Evolutionary conservation across 2,113 vertebrate species (phyloP).

Genomic region (Takifugu flavidus): DNA sequence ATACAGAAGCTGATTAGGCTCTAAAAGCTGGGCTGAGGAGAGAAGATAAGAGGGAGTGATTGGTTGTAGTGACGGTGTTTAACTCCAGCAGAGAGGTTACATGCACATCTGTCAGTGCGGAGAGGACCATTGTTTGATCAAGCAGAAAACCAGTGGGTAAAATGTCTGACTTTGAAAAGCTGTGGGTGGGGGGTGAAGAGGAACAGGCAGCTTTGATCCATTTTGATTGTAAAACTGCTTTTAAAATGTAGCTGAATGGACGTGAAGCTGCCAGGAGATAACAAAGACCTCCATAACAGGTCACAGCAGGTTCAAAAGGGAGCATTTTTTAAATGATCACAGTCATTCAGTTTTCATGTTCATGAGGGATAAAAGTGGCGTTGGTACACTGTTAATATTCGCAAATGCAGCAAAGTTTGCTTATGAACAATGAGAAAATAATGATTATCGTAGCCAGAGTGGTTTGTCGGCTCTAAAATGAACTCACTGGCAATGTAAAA

Average conservation of each 20-base stretch:
- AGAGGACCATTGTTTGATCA: constrained; percentile 31
- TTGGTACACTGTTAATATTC: too few relatives aligned
- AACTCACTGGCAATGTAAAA: too few relatives aligned
- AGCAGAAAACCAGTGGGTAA: constrained; percentile 21
- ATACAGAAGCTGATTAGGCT: constrained; percentile 47
- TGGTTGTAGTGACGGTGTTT: constrained; percentile 48
- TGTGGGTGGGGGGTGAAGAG: too few relatives aligned
- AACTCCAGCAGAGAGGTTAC: constrained; percentile 32
- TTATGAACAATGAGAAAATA: too few relatives aligned
- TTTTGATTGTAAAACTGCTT: not conserved
- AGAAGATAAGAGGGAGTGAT: constrained; percentile 48
- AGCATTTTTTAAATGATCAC: too few relatives aligned
- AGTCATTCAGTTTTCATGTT: too few relatives aligned
- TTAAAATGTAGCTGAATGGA: too few relatives aligned
- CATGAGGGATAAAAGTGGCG: too few relatives aligned
- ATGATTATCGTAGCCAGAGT: not conserved
- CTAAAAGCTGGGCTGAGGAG: constrained; percentile 48
- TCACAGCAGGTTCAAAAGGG: too few relatives aligned
- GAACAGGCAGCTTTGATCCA: not conserved
- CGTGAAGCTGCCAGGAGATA: too few relatives aligned
- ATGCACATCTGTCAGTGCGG: constrained; percentile 14
- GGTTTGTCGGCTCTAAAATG: constrained; percentile 1
- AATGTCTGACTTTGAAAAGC: not conserved
- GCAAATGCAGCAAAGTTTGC: too few relatives aligned
- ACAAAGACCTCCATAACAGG: too few relatives aligned